Evolutionary conservation across 2,888 invertebrate species (phyloP).

Genomic region (Endomychus coccineus): DNA sequence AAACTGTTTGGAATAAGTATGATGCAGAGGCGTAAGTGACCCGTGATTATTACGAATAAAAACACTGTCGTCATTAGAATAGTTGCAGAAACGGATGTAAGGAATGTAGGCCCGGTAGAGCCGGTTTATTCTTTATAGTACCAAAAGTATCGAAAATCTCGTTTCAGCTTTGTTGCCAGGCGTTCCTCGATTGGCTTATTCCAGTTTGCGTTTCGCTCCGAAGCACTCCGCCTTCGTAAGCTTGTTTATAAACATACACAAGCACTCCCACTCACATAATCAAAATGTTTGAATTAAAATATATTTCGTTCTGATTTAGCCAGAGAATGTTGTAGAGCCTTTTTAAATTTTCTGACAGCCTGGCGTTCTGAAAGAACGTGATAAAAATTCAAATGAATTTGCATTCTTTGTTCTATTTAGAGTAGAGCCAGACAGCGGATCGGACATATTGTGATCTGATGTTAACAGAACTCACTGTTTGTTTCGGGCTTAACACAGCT

Average conservation of each 20-base stretch:
- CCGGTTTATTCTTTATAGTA: conserved; percentile 30
- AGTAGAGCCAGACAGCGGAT: conserved; percentile 21
- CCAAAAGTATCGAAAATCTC: conserved; percentile 37
- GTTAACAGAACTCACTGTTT: conserved; percentile 21
- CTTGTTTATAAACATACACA: conserved; percentile 28
- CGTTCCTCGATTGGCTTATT: conserved; percentile 27
- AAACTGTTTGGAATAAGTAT: too few relatives aligned
- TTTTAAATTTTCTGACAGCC: too few relatives aligned
- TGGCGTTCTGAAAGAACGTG: too few relatives aligned
- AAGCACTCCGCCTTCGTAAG: conserved; percentile 13
- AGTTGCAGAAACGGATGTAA: conserved; percentile 17
- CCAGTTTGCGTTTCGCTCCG: conserved; percentile 20
- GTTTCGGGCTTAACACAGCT: conserved; percentile 13
- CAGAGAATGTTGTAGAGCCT: too few relatives aligned
- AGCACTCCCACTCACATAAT: conserved; percentile 13
- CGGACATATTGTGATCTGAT: conserved; percentile 12
- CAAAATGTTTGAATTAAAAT: conserved; percentile 16
- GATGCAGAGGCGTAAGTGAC: too few relatives aligned
- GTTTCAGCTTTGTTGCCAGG: conserved; percentile 35
- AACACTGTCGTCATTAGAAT: conserved; percentile 19
- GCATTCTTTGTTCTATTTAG: conserved; percentile 30
- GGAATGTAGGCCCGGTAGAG: conserved; percentile 31
- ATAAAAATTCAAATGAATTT: conserved; percentile 27
- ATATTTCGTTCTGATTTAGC: too few relatives aligned
- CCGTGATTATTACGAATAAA: too few relatives aligned